Evolutionary conservation across 2,113 vertebrate species (phyloP), one percentile per base, ranked within the genome.

Genomic region (Ptyas mucosa): DNA sequence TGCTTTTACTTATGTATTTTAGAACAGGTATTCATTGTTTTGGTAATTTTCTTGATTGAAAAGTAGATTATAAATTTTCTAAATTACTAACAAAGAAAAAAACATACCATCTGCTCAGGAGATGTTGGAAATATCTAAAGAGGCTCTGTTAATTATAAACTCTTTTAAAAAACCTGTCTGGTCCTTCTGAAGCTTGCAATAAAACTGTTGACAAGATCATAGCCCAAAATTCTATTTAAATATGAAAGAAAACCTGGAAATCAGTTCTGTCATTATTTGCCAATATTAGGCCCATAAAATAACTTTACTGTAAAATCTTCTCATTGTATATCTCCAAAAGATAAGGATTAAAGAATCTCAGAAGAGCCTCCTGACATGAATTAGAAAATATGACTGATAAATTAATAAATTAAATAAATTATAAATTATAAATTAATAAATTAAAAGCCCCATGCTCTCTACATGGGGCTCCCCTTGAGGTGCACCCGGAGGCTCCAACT

Each of bases 191-290:
- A 93, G 94, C 7, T 61, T 75, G 89, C 46, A 87, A 58, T 93
- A 52, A 90, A 95, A 81, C 92, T 85, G 91, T 81, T 95, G 93
- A 95, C 89, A 94, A 93, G 91, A 95, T 93, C 93, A 61, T 55
- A 94, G 87, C 0, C 86, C 93, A 87, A 95, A 95, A 95, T 92
- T 94, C 89, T 91, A 91, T 95, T 91, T 90, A 91, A 94, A 95
- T 54, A 94, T 49, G 90, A 93, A 11, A 88, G 18, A 93, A 93
- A 94, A 55, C 46, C 89, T 90, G 54, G 64, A 95, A 93, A 93
- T 64, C 11, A 93, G 0, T 94, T 92, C 87, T 89, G 55, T 90
- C 88, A 90, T 94, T 90, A 34, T 91, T 96, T 61, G 75, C 93
- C 4, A 87, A 39, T n/a, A 24, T 7, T 54, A 94, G 90, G 34